Percentiles rank a stretch among this genome's conserved stretches.
These are phyloP conservation scores for Drosophila albomicans DNA, from an alignment of 1,140 invertebrate species.

Conservation along the genomic window DNA sequence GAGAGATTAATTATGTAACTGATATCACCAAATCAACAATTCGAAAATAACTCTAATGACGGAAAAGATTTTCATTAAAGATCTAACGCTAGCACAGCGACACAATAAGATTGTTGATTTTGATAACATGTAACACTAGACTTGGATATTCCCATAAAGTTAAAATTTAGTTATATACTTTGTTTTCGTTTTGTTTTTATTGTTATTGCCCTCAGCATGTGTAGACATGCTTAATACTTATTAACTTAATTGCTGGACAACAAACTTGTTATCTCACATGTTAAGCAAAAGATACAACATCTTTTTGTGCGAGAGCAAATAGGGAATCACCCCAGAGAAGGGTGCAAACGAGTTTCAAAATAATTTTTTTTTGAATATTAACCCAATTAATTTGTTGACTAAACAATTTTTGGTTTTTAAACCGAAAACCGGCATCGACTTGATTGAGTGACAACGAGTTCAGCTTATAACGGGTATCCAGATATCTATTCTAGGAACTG, in stretches of 20 bases:
- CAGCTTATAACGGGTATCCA: too few species aligned
- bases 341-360: slow-evolving; percentile 8
- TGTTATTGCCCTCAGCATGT: background rate
- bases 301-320: background rate
- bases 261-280: slow-evolving; percentile 4
- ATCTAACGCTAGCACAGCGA: background rate
- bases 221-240: background rate
- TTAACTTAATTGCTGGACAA: slow-evolving; percentile 14
- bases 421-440: background rate
- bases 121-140: background rate
- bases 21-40: background rate
- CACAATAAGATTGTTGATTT: background rate
- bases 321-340: background rate
- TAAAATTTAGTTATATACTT: background rate
- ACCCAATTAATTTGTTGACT: slow-evolving; percentile 32
- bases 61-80: background rate
- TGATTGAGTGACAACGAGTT: background rate
- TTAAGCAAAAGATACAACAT: background rate
- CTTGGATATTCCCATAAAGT: background rate
- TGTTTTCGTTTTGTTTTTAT: background rate
- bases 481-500: background rate
- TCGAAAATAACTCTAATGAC: background rate
- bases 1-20: too few species aligned
- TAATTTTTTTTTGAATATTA: background rate
- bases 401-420: slow-evolving; percentile 1